Base-by-base conservation (phyloP, 2,888 invertebrate genomes). In the Tiliacea citrago region DNA sequence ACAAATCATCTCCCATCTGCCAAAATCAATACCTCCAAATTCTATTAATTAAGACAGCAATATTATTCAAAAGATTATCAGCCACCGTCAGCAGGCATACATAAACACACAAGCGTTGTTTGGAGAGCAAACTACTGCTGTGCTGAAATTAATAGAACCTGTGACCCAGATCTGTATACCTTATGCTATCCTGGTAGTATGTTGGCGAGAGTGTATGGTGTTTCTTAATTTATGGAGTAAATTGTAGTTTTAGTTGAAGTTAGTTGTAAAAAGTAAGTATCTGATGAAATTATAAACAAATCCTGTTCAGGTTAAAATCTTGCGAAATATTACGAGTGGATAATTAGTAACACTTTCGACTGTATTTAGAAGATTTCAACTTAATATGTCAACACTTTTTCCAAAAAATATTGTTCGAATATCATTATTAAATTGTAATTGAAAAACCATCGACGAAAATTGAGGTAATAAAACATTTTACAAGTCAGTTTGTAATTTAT, bases 31-130 rank as follows among this genome's bases (percentile, higher is more conserved):
- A 10, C 61, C 57, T 61, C 2, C 16, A 66, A 80, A 76, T 72
- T 58, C 70, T 42, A 86, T 86, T 81, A 78, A 86, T 82, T 81
- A 65, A 77, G 86, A 73, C 18, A 70, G 53, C 61, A 76, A 82
- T 80, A 86, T 85, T 84, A 76, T 82, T 82, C 77, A 68, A 75
- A 82, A 82, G 80, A 81, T 86, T 85, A 86, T 86, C 85, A 81
- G 85, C 35, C 6, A 0, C 8, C 51, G 35, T 47, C 82, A 84
- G 82, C 55, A 47, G 18, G 62, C 58, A 49, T 55, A 57, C 45
- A 71, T 68, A 73, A 82, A 76, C 82, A 84, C 7, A 67, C 68
- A 12, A 18, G 21, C 77, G 13, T 39, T 86, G 81, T 86, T 86
- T 84, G 65, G 47, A 60, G 61, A 85, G 75, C 58, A 82, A 86